Conservation (phyloP, 2,888 invertebrate species). For the Acleris cristana region DNA sequence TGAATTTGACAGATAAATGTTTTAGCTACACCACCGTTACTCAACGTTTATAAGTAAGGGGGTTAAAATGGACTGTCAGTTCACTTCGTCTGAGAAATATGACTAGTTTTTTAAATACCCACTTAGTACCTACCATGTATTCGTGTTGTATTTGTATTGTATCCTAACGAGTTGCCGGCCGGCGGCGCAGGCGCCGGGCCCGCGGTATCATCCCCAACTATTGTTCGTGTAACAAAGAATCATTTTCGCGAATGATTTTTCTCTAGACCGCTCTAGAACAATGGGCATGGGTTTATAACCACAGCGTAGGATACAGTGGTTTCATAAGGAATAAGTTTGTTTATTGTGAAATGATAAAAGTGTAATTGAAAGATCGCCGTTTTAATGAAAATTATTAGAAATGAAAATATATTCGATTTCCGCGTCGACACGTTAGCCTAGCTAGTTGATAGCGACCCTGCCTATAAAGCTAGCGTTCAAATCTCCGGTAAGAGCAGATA, state of each 20-base stretch:
- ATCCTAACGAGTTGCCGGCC: constrained; percentile 14
- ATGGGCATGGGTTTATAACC: constrained; percentile 22
- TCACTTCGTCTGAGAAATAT: too few species aligned
- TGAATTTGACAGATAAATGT: too few species aligned
- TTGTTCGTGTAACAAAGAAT: constrained; percentile 39
- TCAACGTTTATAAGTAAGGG: too few species aligned
- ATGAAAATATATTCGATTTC: too few species aligned
- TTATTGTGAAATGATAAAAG: neutral
- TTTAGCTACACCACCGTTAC: too few species aligned
- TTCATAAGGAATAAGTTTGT: constrained; percentile 1
- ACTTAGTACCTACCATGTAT: constrained; percentile 3
- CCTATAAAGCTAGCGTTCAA: too few species aligned
- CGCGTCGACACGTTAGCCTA: too few species aligned
- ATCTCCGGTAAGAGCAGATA: too few species aligned
- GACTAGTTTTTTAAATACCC: neutral
- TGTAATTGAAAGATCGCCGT: too few species aligned
- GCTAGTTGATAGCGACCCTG: too few species aligned
- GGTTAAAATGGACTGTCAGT: too few species aligned
- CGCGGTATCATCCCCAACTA: constrained; percentile 24
- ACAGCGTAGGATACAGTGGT: constrained; percentile 24
- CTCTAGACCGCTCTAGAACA: constrained; percentile 22
- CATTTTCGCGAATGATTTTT: constrained; percentile 41
- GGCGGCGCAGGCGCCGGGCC: constrained; percentile 6
- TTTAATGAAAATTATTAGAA: too few species aligned
- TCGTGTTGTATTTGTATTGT: constrained; percentile 3